Evolutionary conservation across 2,797 vertebrate species (phyloP).

Genomic region (Babyrousa celebensis): DNA sequence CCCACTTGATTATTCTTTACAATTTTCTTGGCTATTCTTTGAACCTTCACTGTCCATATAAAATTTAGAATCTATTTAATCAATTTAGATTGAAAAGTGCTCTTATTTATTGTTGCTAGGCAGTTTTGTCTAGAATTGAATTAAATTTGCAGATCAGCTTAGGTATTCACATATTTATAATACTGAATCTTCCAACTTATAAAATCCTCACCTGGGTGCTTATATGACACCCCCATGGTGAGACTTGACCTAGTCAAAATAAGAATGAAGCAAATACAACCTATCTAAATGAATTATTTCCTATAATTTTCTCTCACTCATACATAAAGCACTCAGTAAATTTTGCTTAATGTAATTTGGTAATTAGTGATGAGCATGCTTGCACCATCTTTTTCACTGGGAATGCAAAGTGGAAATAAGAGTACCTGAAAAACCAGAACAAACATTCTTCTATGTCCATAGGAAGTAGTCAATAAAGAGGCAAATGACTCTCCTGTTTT

Average conservation of each 20-base stretch:
- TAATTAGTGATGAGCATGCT: not conserved
- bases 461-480: conserved; percentile 45
- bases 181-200: not conserved
- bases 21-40: not conserved
- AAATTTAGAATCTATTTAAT: not conserved
- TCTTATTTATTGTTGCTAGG: not conserved
- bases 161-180: not conserved
- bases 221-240: not conserved
- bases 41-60: not conserved
- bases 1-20: not conserved
- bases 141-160: not conserved
- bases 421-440: not conserved
- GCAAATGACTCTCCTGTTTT: conserved; percentile 24
- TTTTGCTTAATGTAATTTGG: conserved; percentile 69
- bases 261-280: conserved; percentile 4
- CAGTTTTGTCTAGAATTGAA: not conserved
- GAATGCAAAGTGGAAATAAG: not conserved
- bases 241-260: not conserved
- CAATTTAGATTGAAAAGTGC: not conserved
- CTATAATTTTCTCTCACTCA: not conserved
- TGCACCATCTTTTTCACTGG: not conserved
- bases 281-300: not conserved
- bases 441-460: conserved; percentile 13
- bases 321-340: conserved; percentile 27
- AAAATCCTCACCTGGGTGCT: not conserved